Evolutionary conservation across 2,797 vertebrate genomes (phyloP).

Genomic region (Pteronotus mesoamericanus): DNA sequence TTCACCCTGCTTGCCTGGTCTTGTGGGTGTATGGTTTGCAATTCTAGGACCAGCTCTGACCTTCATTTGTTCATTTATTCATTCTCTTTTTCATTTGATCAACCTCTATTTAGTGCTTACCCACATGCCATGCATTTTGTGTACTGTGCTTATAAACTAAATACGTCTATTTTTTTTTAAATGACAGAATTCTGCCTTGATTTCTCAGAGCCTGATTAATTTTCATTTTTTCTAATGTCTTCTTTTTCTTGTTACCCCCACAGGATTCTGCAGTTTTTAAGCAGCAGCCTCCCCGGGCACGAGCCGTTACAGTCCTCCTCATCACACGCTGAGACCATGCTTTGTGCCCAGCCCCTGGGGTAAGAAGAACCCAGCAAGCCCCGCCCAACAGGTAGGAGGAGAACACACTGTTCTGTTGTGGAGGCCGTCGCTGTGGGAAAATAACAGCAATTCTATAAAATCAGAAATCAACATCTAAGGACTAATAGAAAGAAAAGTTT

Average conservation of each 20-base stretch:
- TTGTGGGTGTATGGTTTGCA: background rate
- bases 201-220: background rate
- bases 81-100: background rate
- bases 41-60: background rate
- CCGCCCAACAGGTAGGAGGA: conserved; percentile 37
- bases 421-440: background rate
- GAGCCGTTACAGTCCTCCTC: background rate
- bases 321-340: background rate
- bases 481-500: background rate
- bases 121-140: background rate
- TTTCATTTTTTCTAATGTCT: background rate
- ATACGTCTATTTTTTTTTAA: background rate
- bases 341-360: background rate
- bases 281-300: background rate
- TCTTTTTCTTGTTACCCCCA: background rate
- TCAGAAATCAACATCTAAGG: background rate
- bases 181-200: background rate
- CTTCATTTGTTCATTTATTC: background rate
- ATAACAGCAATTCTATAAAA: background rate
- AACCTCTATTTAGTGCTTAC: background rate
- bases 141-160: background rate
- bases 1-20: background rate
- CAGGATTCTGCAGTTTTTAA: conserved; percentile 37
- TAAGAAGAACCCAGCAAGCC: background rate
- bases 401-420: background rate